Conservation (phyloP, 2,797 vertebrate genomes). For the Scleropages formosus region DNA sequence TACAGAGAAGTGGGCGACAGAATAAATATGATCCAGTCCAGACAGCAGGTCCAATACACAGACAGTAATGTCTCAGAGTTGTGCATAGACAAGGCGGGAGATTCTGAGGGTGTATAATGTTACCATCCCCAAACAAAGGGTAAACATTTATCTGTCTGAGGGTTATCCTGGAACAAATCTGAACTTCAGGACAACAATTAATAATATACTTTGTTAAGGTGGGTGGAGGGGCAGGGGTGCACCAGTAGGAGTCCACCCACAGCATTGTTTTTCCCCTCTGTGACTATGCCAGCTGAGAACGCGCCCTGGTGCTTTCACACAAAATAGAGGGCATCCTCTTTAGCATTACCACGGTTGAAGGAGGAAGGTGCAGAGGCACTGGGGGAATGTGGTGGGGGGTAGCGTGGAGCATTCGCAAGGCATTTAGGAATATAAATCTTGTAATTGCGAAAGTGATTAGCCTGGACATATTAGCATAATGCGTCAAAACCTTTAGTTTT, state of each 20-base stretch:
- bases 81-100: conserved; percentile 24
- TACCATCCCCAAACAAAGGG: conserved; percentile 37
- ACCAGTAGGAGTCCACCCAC: conserved; percentile 59
- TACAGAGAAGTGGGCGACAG: conserved; percentile 31
- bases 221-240: conserved; percentile 36
- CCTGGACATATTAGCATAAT: conserved; percentile 67
- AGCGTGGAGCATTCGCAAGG: conserved; percentile 39
- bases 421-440: conserved; percentile 65
- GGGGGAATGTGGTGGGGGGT: conserved; percentile 24
- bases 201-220: conserved; percentile 58
- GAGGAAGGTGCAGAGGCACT: conserved; percentile 44
- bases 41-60: conserved; percentile 45
- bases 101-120: conserved; percentile 23
- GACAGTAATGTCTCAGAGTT: conserved; percentile 36
- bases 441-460: conserved; percentile 67
- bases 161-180: conserved; percentile 53
- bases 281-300: conserved; percentile 47
- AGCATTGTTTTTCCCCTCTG: conserved; percentile 37
- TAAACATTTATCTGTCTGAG: conserved; percentile 67
- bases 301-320: conserved; percentile 61
- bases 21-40: conserved; percentile 50
- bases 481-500: conserved; percentile 71
- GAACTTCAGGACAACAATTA: conserved; percentile 53
- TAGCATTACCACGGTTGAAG: conserved; percentile 59
- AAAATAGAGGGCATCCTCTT: conserved; percentile 55